Percentiles rank a stretch among this genome's conserved stretches.
These are phyloP conservation scores for Drosophila melanogaster DNA, from an alignment of 1,140 invertebrate genomes.

Conservation along the genomic window Release_6_plus_ISO1_MT NT_037436.4:15781501-15782000, in stretches of 20 bases:
- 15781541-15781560: neutral
- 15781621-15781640: slow-evolving; percentile 6
- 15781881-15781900: neutral
- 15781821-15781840: too few relatives aligned
- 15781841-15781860: too few relatives aligned
- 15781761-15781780: too few relatives aligned
- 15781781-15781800: too few relatives aligned
- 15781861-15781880: too few relatives aligned
- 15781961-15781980: slow-evolving; percentile 8
- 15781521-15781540: slow-evolving; percentile 4
- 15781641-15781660: slow-evolving; percentile 6
- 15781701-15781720: too few relatives aligned
- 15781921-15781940: neutral
- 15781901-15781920: neutral
- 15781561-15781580: slow-evolving; percentile 43
- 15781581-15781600: slow-evolving; percentile 48
- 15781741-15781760: too few relatives aligned
- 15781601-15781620: slow-evolving; percentile 52
- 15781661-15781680: neutral
- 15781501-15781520: slow-evolving; percentile 41
- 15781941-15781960: neutral
- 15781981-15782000: slow-evolving; percentile 17
- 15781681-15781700: neutral
- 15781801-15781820: too few relatives aligned
- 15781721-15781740: too few relatives aligned